Evolutionary conservation across 53 echinoderm and acorn worm species (phyloP).

Genomic region (Echinarachnius parma): DNA sequence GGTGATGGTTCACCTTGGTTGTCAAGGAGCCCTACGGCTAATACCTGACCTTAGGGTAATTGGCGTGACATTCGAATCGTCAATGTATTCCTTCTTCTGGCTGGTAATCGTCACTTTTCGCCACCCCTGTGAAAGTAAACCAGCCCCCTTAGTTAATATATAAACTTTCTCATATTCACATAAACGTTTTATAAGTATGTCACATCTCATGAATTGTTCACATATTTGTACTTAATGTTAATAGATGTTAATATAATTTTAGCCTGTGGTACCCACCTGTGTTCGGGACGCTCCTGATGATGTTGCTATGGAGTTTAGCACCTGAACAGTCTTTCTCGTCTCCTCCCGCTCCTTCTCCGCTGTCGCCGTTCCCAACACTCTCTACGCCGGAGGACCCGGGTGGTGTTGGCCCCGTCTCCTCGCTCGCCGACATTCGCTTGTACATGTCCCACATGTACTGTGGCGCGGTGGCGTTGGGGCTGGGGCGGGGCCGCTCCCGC

Average conservation of each 20-base stretch:
- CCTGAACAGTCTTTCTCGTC: slow-evolving; percentile 62
- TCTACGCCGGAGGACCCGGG: slow-evolving; percentile 13
- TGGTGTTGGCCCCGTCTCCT: slow-evolving; percentile 7
- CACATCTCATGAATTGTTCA: no score
- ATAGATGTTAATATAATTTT: no score
- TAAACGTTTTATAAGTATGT: no score
- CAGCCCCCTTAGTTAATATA: no score
- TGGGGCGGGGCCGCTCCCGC: slow-evolving; percentile 71
- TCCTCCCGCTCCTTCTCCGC: slow-evolving; percentile 19
- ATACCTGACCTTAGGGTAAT: slow-evolving; percentile 29
- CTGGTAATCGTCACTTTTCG: no score
- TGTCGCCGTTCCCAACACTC: no score
- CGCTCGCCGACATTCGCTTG: slow-evolving; percentile 46
- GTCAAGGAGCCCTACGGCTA: no score
- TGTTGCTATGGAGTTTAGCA: slow-evolving; percentile 79
- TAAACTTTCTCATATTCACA: no score
- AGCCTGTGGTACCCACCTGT: slow-evolving; percentile 62
- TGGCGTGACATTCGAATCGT: slow-evolving; percentile 50
- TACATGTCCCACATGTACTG: slow-evolving; percentile 99
- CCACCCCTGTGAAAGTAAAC: no score
- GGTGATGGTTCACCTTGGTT: no score
- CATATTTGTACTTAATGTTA: no score
- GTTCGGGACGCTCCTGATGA: slow-evolving; percentile 86
- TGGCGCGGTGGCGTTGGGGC: slow-evolving; percentile 86
- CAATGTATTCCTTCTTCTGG: no score